Base-by-base conservation (phyloP, 2,113 vertebrate species). In the Anguilla japonica region DNA sequence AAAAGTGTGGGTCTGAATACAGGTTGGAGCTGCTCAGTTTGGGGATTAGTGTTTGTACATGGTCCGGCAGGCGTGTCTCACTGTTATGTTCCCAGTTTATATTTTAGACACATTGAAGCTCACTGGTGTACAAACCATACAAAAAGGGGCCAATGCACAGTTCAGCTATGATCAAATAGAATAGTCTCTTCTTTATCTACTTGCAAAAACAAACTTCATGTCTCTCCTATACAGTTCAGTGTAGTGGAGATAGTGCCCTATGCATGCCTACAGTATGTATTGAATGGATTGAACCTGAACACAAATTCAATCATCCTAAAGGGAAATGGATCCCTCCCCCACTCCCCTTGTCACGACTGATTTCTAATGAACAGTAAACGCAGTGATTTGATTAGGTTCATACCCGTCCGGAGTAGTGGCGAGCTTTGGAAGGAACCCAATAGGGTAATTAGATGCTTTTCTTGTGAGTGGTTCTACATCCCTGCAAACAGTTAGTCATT, bases 401-500 rank as follows among this genome's bases (percentile, higher is more conserved):
- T 53, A 26, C 46, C 40, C 41, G 46, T 57, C 84, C 40, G 60
- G 41, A 34, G 15, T 34, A 43, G 26, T 14, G 53, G 29, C 18
- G 40, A 46, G 63, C 71, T 88, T 82, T 67, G 79, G 81, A 60
- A 43, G 39, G 40, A 18, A 84, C 63, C 82, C n/a, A 50, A 82
- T 82, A 50, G 26, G 80, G 39, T 84, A 88, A 85, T 82, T 83
- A 84, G 8, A 20, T 63, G 50, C 82, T 89, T 46, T 79, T 83
- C 85, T 89, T 81, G 85, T 87, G 82, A 79, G 79, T 40, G 83
- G 43, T 78, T 89, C 26, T 39, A 4, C 71, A 22, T 60, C 67
- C 29, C 86, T 29, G 83, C 60, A 60, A 82, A 79, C 13, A 79
- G 13, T 82, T 60, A 79, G 82, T 88, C 29, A 84, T 91, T 84